Conservation (phyloP, 2,797 vertebrate species). For the Eulemur mongoz region DNA sequence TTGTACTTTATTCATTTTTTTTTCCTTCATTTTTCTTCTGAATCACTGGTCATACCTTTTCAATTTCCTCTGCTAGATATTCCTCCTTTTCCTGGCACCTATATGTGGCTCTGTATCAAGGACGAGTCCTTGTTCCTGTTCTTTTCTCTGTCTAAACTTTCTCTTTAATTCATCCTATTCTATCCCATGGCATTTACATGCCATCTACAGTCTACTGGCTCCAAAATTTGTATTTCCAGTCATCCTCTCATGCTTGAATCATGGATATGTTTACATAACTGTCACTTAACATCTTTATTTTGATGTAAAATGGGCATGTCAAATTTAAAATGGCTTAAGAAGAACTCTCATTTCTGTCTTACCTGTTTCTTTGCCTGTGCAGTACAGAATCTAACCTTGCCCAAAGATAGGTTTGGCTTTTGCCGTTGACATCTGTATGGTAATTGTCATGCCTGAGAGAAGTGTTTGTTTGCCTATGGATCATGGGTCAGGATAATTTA, state of each 20-base stretch:
- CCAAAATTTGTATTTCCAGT: background rate
- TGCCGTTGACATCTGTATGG: background rate
- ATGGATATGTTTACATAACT: background rate
- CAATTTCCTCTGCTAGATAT: background rate
- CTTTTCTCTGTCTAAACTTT: background rate
- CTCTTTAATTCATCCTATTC: background rate
- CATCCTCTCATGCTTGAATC: background rate
- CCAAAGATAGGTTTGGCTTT: background rate
- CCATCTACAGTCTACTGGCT: background rate
- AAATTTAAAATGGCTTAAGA: background rate
- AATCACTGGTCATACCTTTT: background rate
- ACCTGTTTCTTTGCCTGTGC: background rate
- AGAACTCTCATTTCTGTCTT: background rate
- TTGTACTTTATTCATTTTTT: background rate
- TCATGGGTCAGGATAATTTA: background rate
- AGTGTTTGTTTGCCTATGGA: background rate
- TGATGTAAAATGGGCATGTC: background rate
- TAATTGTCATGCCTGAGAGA: background rate
- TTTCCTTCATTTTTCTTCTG: background rate
- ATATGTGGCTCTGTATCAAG: accelerated
- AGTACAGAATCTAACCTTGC: background rate
- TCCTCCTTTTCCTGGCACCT: background rate
- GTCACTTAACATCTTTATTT: background rate
- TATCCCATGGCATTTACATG: background rate
- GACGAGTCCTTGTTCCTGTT: background rate